Percentiles rank a stretch among this genome's conserved stretches.
These are phyloP conservation scores for Papilio elwesi DNA, from an alignment of 2,888 invertebrate genomes.

Conservation along the genomic window DNA sequence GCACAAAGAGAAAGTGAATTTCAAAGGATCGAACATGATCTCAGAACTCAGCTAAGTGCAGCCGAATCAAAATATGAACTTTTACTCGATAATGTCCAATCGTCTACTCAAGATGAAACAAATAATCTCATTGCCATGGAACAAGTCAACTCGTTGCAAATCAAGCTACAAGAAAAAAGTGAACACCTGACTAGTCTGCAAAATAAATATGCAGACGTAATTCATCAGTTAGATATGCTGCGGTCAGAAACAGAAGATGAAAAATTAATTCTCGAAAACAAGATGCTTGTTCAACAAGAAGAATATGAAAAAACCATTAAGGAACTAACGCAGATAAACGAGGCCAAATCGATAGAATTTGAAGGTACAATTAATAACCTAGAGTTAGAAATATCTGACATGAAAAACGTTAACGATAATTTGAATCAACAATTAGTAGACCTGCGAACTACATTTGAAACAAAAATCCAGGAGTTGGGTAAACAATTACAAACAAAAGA, in stretches of 20 bases:
- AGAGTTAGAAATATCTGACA: slow-evolving; percentile 58
- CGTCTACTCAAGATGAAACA: slow-evolving; percentile 77
- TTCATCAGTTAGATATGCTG: slow-evolving; percentile 71
- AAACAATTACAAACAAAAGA: slow-evolving; percentile 68
- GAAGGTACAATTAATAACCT: slow-evolving; percentile 57
- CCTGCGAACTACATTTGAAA: slow-evolving; percentile 53
- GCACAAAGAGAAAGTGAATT: slow-evolving; percentile 86
- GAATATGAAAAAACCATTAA: slow-evolving; percentile 73
- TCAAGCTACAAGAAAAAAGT: slow-evolving; percentile 76
- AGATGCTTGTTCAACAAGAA: slow-evolving; percentile 72
- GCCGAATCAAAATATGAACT: slow-evolving; percentile 79
- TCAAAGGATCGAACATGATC: slow-evolving; percentile 75
- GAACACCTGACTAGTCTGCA: slow-evolving; percentile 70
- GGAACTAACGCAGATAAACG: slow-evolving; percentile 55
- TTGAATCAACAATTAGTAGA: slow-evolving; percentile 59
- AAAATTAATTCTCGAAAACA: slow-evolving; percentile 73
- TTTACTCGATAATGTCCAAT: slow-evolving; percentile 74
- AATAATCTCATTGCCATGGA: slow-evolving; percentile 71
- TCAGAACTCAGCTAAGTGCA: slow-evolving; percentile 79
- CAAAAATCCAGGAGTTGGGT: slow-evolving; percentile 59
- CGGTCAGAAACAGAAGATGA: slow-evolving; percentile 79
- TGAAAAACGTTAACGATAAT: slow-evolving; percentile 59
- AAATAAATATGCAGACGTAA: slow-evolving; percentile 71
- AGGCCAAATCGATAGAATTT: slow-evolving; percentile 54
- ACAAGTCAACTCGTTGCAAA: slow-evolving; percentile 72